Base-by-base conservation (phyloP, 2,113 vertebrate genomes). In the Oreocharis arfaki region DNA sequence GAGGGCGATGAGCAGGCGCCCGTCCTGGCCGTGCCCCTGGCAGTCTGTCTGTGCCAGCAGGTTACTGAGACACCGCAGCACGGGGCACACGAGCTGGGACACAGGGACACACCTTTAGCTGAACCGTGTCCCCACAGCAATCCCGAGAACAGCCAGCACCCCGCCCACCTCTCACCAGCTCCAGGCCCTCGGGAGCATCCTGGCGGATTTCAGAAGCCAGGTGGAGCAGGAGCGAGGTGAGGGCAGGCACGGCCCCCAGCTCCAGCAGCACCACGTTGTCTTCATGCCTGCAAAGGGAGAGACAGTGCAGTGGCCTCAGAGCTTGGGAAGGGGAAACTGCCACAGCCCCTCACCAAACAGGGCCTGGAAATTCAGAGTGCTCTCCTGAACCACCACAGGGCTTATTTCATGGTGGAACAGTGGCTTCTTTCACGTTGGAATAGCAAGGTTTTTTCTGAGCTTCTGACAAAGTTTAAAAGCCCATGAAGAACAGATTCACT, bases 11-110 rank as follows among this genome's bases (percentile, higher is more conserved):
- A 98, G 94, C 18, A 99, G 87, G 28, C 96, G 95, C 56, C 97
- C 94, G 3, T 99, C 98, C 50, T 60, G 96, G 27, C 97, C 39
- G 21, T 96, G 95, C 19, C 37, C 74, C 30, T 96, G 88, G 4
- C 96, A 65, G 37, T 81, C 90, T 1, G 53, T 23, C 52, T 94
- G 98, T 1, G 97, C 98, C 16, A 99, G 96, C 87, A 99, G 96
- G 96, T 99, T 99, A 90, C 99, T 97, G n/a, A 99, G 91, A 30
- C 98, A 99, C 50, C 99, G 98, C 73, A 99, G 96, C 93, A 99
- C 97, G 4, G 99, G 99, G 95, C 98, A 99, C 61, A 98, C 84
- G 3, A 99, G 97, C 99, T 99, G 59, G 7, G 96, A 78, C 7
- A 4, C 47, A 8, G 70, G 68, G 59, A 78, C 60, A 85, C 69